A percentile compares a stretch with the other conserved stretches of the same genome.
Conservation (phyloP, 2,888 invertebrate genomes). For the Drosophila melanosoma region DNA sequence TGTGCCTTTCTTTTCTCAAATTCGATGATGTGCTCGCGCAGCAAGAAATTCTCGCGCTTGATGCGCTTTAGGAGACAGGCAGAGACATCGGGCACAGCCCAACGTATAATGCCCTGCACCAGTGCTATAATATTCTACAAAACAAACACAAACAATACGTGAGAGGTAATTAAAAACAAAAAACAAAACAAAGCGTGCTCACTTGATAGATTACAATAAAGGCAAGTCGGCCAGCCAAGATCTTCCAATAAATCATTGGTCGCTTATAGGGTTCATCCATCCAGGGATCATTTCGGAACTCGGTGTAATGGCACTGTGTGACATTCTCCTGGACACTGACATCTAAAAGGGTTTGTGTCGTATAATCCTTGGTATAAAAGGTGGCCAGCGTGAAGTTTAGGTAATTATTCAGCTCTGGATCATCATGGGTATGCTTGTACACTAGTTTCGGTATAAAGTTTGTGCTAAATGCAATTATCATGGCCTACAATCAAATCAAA, state of each 20-base stretch:
- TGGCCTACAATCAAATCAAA: slow-evolving; percentile 86
- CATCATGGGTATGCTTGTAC: slow-evolving; percentile 86
- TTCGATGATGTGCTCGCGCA: slow-evolving; percentile 90
- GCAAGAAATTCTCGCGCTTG: slow-evolving; percentile 89
- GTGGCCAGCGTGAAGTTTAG: slow-evolving; percentile 89
- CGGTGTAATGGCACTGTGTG: slow-evolving; percentile 88
- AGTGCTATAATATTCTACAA: slow-evolving; percentile 90
- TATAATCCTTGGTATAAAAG: slow-evolving; percentile 88
- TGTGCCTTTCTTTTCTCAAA: slow-evolving; percentile 84
- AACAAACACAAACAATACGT: neutral
- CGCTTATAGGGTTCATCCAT: slow-evolving; percentile 86
- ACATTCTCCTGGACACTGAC: slow-evolving; percentile 82
- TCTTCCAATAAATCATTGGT: slow-evolving; percentile 90
- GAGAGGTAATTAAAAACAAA: too few species aligned
- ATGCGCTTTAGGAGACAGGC: slow-evolving; percentile 89
- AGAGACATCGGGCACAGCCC: slow-evolving; percentile 92
- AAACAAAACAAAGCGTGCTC: slow-evolving; percentile 1
- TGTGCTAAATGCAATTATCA: slow-evolving; percentile 93
- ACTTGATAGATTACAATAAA: slow-evolving; percentile 91
- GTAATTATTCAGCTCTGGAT: slow-evolving; percentile 87
- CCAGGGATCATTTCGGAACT: slow-evolving; percentile 88
- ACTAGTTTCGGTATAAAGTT: slow-evolving; percentile 92
- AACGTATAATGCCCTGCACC: slow-evolving; percentile 89
- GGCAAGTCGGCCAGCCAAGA: slow-evolving; percentile 89
- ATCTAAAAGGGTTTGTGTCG: slow-evolving; percentile 69